Evolutionary conservation across 2,113 vertebrate genomes (phyloP).

Genomic region (Pholis gunnellus): DNA sequence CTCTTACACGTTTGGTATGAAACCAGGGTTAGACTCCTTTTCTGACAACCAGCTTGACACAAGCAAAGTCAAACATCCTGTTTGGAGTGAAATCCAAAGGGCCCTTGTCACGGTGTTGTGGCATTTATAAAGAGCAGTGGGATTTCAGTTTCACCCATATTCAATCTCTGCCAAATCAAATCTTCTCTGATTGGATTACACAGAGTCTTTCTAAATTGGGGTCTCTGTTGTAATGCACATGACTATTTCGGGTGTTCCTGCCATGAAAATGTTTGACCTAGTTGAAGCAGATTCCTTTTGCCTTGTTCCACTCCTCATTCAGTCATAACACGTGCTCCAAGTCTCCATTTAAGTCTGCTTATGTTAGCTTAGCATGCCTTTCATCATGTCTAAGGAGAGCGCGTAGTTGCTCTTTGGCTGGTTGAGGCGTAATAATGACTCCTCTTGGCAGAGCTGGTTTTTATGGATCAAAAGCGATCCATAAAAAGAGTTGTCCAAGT

Average conservation of each 20-base stretch:
- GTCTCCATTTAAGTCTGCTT: conserved; percentile 36
- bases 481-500: conserved; percentile 38
- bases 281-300: conserved; percentile 25
- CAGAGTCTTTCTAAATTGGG: neutral
- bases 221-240: neutral
- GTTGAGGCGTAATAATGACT: conserved; percentile 32
- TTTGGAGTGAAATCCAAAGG: neutral
- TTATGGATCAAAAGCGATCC: conserved; percentile 50
- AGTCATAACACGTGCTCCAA: conserved; percentile 50
- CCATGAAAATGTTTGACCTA: conserved; percentile 23
- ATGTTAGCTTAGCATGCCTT: conserved; percentile 57
- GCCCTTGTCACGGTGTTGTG: neutral
- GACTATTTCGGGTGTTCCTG: conserved; percentile 13
- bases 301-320: conserved; percentile 20
- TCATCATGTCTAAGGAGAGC: conserved; percentile 37
- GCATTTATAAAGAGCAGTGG: neutral
- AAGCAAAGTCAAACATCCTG: neutral
- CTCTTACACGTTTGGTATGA: neutral
- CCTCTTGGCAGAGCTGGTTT: conserved; percentile 26
- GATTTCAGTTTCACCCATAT: conserved; percentile 1
- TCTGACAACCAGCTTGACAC: neutral
- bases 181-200: conserved; percentile 15
- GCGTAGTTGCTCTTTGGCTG: conserved; percentile 49
- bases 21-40: neutral
- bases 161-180: neutral